These are phyloP conservation scores for Tipula lateralis DNA, from an alignment of 2,888 invertebrate species.

Conservation along the genomic window DNA sequence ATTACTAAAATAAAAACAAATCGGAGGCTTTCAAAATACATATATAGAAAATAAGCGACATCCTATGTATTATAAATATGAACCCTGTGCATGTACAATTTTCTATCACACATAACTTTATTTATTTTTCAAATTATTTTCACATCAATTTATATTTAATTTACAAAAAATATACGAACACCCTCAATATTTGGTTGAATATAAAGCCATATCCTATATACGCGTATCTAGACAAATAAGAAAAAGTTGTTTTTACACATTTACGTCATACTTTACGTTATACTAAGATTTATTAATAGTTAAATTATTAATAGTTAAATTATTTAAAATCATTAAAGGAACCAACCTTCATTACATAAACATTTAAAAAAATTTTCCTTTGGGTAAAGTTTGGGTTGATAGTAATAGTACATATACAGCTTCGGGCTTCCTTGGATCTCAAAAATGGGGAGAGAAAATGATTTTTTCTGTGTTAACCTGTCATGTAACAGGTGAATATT, in stretches of 20 bases:
- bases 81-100: not conserved
- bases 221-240: not conserved
- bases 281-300: not conserved
- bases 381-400: too few species aligned
- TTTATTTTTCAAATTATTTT: not conserved
- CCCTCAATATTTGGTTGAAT: not conserved
- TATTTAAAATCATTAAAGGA: not conserved
- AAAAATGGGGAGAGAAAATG: not conserved
- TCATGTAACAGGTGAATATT: not conserved
- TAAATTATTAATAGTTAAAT: not conserved
- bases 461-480: not conserved
- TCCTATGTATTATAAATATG: not conserved
- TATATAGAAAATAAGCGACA: not conserved
- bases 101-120: not conserved
- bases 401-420: too few species aligned
- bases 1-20: too few species aligned
- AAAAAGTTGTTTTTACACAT: not conserved
- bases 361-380: too few species aligned
- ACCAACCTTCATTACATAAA: too few species aligned
- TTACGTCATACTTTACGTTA: not conserved
- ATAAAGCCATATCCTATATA: not conserved
- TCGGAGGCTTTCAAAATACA: not conserved
- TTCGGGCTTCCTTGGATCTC: too few species aligned
- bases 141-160: slow-evolving; percentile 14
- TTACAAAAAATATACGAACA: not conserved